phyloP scores from a whole-genome alignment of 2,888 invertebrate genomes.

The Carterocephalus palaemon region DNA sequence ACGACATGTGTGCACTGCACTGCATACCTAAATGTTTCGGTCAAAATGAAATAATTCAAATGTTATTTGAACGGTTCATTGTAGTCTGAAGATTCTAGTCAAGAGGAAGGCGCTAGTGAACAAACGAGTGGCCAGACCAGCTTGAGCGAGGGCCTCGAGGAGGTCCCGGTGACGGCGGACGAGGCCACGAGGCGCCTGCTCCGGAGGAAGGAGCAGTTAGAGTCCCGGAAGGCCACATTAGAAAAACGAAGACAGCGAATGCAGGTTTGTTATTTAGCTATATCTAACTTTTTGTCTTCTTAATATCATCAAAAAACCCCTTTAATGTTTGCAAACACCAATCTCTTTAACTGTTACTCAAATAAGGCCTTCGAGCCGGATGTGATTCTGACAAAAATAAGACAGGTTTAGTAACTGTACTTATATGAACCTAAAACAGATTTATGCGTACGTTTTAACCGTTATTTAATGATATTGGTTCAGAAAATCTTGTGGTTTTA shows the following conservation, averaged over 20 bases:
- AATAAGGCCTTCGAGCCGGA: neutral
- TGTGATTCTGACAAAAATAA: neutral
- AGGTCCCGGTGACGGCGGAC: slow-evolving; percentile 63
- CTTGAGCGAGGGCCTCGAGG: slow-evolving; percentile 75
- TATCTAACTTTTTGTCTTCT: too few species aligned
- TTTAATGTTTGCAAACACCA: too few species aligned
- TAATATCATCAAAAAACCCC: too few species aligned
- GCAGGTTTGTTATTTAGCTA: slow-evolving; percentile 54
- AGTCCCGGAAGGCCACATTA: slow-evolving; percentile 61
- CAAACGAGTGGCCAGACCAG: slow-evolving; percentile 44
- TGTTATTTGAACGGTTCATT: too few species aligned
- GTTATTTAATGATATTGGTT: neutral
- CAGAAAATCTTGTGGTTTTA: slow-evolving; percentile 1
- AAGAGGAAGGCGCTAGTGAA: slow-evolving; percentile 50
- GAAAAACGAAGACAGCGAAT: slow-evolving; percentile 63
- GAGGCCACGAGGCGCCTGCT: slow-evolving; percentile 64
- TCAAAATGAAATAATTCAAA: too few species aligned
- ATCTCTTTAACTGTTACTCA: too few species aligned
- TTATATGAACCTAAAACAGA: neutral
- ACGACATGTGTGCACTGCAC: too few species aligned
- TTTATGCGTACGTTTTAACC: slow-evolving; percentile 9
- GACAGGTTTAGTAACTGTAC: slow-evolving; percentile 1
- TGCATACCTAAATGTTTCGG: too few species aligned
- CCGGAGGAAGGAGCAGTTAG: slow-evolving; percentile 65
- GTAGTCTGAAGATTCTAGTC: slow-evolving; percentile 65